phyloP scores from a whole-genome alignment of 92 coral and sea anemone genomes.

The Nematostella vectensis region DNA sequence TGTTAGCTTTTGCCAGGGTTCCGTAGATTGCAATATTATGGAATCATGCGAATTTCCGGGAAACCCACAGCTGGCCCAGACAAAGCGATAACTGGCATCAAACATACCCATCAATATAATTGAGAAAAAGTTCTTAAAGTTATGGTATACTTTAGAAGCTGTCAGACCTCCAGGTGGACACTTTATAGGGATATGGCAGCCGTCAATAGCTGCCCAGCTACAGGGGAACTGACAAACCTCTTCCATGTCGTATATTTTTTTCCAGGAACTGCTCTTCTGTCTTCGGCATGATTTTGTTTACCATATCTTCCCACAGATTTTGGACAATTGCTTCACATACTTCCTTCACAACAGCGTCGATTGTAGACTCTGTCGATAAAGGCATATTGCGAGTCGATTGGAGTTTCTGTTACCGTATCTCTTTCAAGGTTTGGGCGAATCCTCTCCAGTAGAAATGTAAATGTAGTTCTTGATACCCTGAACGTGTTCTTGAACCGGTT shows the following conservation, averaged over 20 bases:
- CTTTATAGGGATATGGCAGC: neutral
- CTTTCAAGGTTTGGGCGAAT: conserved; percentile 2
- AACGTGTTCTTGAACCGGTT: conserved; percentile 8
- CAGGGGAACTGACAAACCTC: conserved; percentile 7
- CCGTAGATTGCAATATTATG: conserved; percentile 18
- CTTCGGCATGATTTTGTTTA: conserved; percentile 24
- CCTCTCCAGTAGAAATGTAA: conserved; percentile 2
- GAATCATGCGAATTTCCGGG: conserved; percentile 5
- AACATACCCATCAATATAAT: conserved; percentile 1
- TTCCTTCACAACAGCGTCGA: conserved; percentile 30
- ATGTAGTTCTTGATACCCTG: conserved; percentile 3
- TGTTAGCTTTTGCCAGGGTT: neutral
- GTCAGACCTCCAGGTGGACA: neutral
- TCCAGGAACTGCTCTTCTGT: conserved; percentile 21
- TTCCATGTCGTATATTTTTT: neutral
- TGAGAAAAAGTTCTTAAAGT: neutral
- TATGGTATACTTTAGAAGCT: neutral
- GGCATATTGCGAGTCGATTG: conserved; percentile 39
- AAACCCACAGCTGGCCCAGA: neutral
- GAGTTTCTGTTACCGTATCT: conserved; percentile 19
- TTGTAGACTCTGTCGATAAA: conserved; percentile 35
- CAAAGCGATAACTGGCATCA: conserved; percentile 1
- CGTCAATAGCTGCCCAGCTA: conserved; percentile 9
- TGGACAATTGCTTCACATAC: conserved; percentile 35
- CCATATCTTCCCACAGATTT: conserved; percentile 23